Evolutionary conservation across 2,113 vertebrate genomes (phyloP), one percentile per base, ranked within the genome.

Genomic region (Cephalopterus ornatus): DNA sequence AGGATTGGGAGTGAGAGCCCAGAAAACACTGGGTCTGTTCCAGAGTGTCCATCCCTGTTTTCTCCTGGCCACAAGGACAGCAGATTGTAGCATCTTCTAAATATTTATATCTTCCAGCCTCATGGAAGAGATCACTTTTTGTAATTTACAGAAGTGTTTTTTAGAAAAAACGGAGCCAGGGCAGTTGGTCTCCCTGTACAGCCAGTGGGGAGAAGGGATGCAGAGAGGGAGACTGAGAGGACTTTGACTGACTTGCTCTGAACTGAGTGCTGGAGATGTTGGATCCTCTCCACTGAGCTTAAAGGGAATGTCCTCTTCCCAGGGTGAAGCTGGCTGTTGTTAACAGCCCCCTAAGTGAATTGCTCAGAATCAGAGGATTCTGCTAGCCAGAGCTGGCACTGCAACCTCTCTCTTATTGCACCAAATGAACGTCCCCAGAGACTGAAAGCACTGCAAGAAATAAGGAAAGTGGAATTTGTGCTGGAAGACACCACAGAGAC

Each of bases 81-180:
- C 70, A 78, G 72, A 80, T 68, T 88, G 73, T 92, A 62, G 52
- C 65, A 53, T 85, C 49, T 92, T 88, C 85, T 88, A 61, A 96
- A 87, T 93, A 79, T 84, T 96, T 86, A 83, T n/a, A 20, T 78
- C 39, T 90, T 81, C 79, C 83, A 84, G 56, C 68, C 22, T 86
- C 32, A 44, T 85, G 24, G 14, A 71, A 77, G 39, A 90, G 73
- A 71, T 84, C 30, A 56, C 65, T 78, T 78, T 86, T 63, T 88
- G 56, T 35, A 67, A 75, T 94, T 93, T 87, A 78, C 61, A 41
- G 61, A 86, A 77, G 13, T 58, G 24, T 14, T 30, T 62, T 42
- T 33, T 46, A 28, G 19, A 24, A 33, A 68, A 44, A 53, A 47
- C 10, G 20, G 16, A 44, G 20, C 55, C 32, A 56, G 63, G 8